phyloP scores from a whole-genome alignment of 2,888 invertebrate species.

The Amblyteles armatorius region DNA sequence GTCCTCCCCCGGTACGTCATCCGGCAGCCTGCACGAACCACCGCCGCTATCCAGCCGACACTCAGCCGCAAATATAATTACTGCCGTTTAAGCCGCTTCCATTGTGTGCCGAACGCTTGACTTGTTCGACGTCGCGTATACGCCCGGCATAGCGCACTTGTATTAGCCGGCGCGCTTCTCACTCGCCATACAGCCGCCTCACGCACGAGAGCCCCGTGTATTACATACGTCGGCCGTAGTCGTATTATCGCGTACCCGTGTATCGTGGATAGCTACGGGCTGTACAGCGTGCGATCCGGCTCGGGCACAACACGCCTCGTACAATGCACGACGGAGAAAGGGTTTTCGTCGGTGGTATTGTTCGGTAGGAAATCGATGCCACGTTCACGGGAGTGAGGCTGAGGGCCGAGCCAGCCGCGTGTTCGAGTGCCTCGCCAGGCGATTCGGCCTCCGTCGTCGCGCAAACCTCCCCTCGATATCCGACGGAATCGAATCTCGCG shows the following conservation, averaged over 20 bases:
- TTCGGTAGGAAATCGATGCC: constrained; percentile 82
- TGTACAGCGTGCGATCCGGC: constrained; percentile 16
- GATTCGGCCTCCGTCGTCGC: neutral
- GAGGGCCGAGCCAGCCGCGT: constrained; percentile 28
- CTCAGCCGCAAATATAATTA: constrained; percentile 84
- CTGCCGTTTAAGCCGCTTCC: constrained; percentile 83
- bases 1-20: constrained; percentile 43
- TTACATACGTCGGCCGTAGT: neutral
- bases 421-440: constrained; percentile 52
- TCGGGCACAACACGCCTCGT: constrained; percentile 46
- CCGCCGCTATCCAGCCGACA: constrained; percentile 73
- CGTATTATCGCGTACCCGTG: constrained; percentile 21
- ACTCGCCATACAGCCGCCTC: neutral
- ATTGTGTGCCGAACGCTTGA: constrained; percentile 83
- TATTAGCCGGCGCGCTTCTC: constrained; percentile 22
- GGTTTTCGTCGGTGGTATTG: constrained; percentile 72
- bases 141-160: constrained; percentile 42
- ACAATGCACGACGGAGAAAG: constrained; percentile 57
- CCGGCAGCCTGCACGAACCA: constrained; percentile 46
- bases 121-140: constrained; percentile 77
- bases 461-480: constrained; percentile 17
- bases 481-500: constrained; percentile 52
- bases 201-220: constrained; percentile 9
- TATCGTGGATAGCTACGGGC: constrained; percentile 37
- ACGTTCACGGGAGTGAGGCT: constrained; percentile 59